These are phyloP conservation scores for Nymphalis polychloros DNA, from an alignment of 2,888 invertebrate genomes.

Conservation along the genomic window DNA sequence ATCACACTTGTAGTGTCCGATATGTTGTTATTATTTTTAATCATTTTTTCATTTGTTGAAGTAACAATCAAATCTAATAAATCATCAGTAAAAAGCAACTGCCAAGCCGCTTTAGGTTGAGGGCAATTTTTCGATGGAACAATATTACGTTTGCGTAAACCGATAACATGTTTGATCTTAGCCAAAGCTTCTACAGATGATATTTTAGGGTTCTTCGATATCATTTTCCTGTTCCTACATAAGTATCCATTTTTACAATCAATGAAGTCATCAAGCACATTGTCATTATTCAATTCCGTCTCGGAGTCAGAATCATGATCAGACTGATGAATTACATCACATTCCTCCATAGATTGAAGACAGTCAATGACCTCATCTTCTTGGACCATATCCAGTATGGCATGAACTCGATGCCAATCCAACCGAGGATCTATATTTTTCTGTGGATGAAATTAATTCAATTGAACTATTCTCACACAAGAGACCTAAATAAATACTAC, in stretches of 20 bases:
- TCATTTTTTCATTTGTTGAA: slow-evolving; percentile 68
- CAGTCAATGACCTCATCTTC: slow-evolving; percentile 72
- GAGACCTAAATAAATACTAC: slow-evolving; percentile 31
- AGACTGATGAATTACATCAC: slow-evolving; percentile 65
- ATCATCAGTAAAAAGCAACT: slow-evolving; percentile 67
- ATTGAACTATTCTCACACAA: slow-evolving; percentile 68
- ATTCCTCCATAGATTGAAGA: slow-evolving; percentile 68
- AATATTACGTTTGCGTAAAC: slow-evolving; percentile 54
- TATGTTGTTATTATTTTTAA: slow-evolving; percentile 46
- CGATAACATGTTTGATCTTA: slow-evolving; percentile 51
- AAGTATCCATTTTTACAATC: slow-evolving; percentile 61
- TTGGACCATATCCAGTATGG: slow-evolving; percentile 74
- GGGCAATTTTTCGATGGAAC: slow-evolving; percentile 48
- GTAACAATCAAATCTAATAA: slow-evolving; percentile 67
- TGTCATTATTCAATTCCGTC: slow-evolving; percentile 57
- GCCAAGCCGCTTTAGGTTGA: slow-evolving; percentile 67
- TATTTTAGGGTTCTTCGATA: slow-evolving; percentile 57
- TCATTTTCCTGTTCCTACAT: slow-evolving; percentile 57
- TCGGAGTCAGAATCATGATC: slow-evolving; percentile 74
- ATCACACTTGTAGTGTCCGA: slow-evolving; percentile 50
- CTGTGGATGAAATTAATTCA: slow-evolving; percentile 77
- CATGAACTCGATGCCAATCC: slow-evolving; percentile 78
- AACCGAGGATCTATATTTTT: slow-evolving; percentile 76
- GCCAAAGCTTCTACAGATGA: slow-evolving; percentile 44
- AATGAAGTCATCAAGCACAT: slow-evolving; percentile 52